Evolutionary conservation across 2,797 vertebrate species (phyloP).

Genomic region (Sarcophilus harrisii): DNA sequence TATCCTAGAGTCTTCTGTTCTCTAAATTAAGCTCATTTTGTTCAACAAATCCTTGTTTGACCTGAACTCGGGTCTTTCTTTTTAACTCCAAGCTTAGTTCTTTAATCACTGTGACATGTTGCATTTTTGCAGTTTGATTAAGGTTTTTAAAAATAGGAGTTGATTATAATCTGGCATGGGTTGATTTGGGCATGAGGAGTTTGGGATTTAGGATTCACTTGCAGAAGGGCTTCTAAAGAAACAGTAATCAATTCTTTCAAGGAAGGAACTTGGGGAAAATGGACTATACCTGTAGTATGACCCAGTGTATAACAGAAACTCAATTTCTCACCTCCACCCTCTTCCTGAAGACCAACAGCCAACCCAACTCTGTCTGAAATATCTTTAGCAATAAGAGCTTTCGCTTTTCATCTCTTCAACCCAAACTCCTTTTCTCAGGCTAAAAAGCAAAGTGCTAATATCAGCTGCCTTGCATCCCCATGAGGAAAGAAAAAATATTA

Average conservation of each 20-base stretch:
- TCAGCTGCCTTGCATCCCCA: not conserved
- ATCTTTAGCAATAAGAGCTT: not conserved
- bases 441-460: not conserved
- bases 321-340: not conserved
- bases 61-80: not conserved
- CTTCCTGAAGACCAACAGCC: not conserved
- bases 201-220: not conserved
- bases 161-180: not conserved
- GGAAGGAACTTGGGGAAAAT: not conserved
- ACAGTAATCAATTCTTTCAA: not conserved
- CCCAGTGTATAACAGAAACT: not conserved
- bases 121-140: not conserved
- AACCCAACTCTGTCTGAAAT: not conserved
- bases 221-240: not conserved
- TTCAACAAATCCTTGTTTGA: not conserved
- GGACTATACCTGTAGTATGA: not conserved
- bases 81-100: not conserved
- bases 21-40: not conserved
- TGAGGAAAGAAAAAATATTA: not conserved
- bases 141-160: not conserved
- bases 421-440: not conserved
- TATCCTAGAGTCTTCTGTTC: not conserved
- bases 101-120: not conserved
- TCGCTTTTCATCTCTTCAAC: not conserved
- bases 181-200: not conserved